A percentile compares a stretch with the other conserved stretches of the same genome.
These are phyloP conservation scores for Osmerus eperlanus DNA, from an alignment of 2,113 vertebrate species.

Conservation along the genomic window DNA sequence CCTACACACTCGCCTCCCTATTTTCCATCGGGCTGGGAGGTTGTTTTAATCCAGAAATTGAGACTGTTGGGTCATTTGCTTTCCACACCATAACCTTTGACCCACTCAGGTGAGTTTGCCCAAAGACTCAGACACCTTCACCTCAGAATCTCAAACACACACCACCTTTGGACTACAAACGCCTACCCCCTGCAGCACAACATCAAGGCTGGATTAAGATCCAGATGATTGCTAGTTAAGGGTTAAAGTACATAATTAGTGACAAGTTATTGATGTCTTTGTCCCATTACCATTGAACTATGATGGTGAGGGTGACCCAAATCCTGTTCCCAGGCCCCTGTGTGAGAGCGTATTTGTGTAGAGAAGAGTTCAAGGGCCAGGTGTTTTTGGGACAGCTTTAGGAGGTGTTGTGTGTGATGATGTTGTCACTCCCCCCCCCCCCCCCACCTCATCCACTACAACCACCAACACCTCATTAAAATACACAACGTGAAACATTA, in stretches of 20 bases:
- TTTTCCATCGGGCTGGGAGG: slow-evolving; percentile 26
- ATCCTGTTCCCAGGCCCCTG: background rate
- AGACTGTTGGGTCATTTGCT: slow-evolving; percentile 14
- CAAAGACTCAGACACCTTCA: background rate
- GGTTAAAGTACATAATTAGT: slow-evolving; percentile 17
- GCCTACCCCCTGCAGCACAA: too few relatives aligned
- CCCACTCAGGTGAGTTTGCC: slow-evolving; percentile 27
- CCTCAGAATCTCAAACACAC: slow-evolving; percentile 5
- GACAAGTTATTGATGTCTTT: background rate
- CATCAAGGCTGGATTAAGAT: too few relatives aligned
- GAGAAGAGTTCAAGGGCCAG: background rate
- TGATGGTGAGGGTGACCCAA: background rate
- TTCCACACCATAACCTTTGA: slow-evolving; percentile 35
- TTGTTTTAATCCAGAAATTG: slow-evolving; percentile 21
- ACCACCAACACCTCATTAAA: too few relatives aligned
- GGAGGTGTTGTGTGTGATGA: too few relatives aligned
- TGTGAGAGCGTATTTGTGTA: background rate
- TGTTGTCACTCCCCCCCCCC: too few relatives aligned
- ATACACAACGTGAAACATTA: too few relatives aligned
- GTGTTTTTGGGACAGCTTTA: background rate
- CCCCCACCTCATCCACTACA: too few relatives aligned
- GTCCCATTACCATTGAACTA: background rate
- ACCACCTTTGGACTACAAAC: background rate
- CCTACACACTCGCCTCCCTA: slow-evolving; percentile 15
- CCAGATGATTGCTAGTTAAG: too few relatives aligned